A percentile compares a stretch with the other conserved stretches of the same genome.
Conservation (phyloP, 2,797 vertebrate species). For the Cichlasoma orientale region DNA sequence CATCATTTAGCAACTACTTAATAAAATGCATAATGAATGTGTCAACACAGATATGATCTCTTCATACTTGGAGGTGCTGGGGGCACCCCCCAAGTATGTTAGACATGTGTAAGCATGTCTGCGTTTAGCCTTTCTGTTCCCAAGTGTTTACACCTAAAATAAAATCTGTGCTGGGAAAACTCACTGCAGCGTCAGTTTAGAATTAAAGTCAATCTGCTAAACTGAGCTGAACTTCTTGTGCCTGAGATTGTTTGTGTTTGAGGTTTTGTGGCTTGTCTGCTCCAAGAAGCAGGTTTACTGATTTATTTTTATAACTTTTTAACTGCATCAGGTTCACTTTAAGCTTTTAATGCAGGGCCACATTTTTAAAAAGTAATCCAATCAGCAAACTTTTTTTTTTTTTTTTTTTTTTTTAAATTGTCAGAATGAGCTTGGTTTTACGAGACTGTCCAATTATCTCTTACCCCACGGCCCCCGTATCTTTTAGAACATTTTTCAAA, state of each 20-base stretch:
- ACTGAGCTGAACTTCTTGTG: neutral
- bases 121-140: neutral
- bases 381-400: no score
- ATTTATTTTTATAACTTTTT: neutral
- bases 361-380: no score
- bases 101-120: accelerated
- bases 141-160: neutral
- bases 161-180: neutral
- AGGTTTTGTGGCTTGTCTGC: no score
- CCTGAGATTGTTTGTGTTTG: neutral
- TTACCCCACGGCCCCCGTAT: no score
- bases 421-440: accelerated
- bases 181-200: neutral
- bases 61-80: accelerated
- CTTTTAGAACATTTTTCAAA: neutral
- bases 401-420: neutral
- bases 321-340: neutral
- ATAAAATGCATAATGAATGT: neutral
- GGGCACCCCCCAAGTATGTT: no score
- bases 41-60: neutral
- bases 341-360: neutral
- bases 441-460: no score
- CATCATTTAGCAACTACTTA: neutral
- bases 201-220: neutral
- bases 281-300: neutral